Evolutionary conservation across 2,113 vertebrate genomes (phyloP).

Genomic region (Malurus melanocephalus): DNA sequence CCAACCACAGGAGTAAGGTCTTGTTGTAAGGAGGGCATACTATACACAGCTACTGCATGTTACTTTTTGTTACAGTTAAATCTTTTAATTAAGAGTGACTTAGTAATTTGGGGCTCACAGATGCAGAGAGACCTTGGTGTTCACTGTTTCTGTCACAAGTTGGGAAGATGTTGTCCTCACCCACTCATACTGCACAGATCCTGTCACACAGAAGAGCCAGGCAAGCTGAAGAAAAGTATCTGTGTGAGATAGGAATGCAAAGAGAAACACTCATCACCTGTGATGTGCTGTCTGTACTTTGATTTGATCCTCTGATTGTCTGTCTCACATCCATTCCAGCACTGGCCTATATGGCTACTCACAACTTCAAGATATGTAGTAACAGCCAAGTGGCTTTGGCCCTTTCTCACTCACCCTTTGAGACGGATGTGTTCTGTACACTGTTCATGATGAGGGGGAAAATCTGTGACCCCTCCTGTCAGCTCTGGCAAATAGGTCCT

Average conservation of each 20-base stretch:
- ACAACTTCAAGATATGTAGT: not conserved
- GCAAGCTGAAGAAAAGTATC: not conserved
- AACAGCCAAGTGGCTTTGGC: not conserved
- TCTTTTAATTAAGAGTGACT: not conserved
- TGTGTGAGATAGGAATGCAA: not conserved
- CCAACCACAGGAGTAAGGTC: not conserved
- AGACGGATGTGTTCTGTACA: fast-evolving
- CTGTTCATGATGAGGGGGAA: not conserved
- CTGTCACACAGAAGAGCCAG: not conserved
- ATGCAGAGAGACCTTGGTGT: not conserved
- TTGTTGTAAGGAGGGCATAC: not conserved
- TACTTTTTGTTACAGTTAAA: not conserved
- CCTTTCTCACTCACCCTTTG: not conserved
- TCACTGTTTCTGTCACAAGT: not conserved
- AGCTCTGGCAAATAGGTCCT: not conserved
- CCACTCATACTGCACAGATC: not conserved
- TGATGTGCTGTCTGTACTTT: not conserved
- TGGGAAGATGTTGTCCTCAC: not conserved
- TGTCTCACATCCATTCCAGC: not conserved
- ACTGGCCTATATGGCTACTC: not conserved
- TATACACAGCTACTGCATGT: not conserved
- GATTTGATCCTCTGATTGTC: not conserved
- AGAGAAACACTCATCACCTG: not conserved
- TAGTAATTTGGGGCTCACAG: not conserved
- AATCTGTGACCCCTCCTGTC: not conserved